phyloP scores from a whole-genome alignment of 2,888 invertebrate genomes.

The Branchellion lobata region DNA sequence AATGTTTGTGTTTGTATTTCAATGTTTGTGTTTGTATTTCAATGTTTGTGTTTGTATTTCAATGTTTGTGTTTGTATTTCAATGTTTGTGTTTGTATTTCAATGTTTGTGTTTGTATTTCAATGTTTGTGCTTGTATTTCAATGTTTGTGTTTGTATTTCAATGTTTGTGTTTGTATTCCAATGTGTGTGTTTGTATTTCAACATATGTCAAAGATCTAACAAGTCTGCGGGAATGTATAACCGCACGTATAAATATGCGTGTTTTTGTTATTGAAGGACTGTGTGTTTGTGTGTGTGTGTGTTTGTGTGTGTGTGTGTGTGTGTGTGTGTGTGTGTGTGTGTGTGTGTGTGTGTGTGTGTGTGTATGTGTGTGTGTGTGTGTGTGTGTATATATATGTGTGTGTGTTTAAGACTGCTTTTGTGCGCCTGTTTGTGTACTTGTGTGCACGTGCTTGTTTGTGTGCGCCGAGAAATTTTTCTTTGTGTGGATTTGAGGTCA shows the following conservation, averaged over 20 bases:
- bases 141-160: background rate
- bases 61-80: too few relatives aligned
- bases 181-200: background rate
- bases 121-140: background rate
- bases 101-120: background rate
- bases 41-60: too few relatives aligned
- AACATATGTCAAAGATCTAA: background rate
- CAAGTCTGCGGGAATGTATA: background rate
- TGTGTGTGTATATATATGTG: slow-evolving; percentile 15
- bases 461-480: background rate
- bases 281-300: slow-evolving; percentile 20
- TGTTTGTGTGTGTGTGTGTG: slow-evolving; percentile 32
- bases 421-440: slow-evolving; percentile 4
- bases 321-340: slow-evolving; percentile 38
- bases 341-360: slow-evolving; percentile 39
- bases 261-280: background rate
- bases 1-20: too few relatives aligned
- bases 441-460: background rate
- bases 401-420: background rate
- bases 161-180: background rate
- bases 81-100: too few relatives aligned
- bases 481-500: slow-evolving; percentile 4
- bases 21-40: too few relatives aligned
- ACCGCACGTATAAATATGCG: background rate
- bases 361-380: slow-evolving; percentile 34